Percentiles rank a stretch among this genome's conserved stretches.
These are phyloP conservation scores for Cydia strobilella DNA, from an alignment of 1,140 invertebrate species.

Conservation along the genomic window DNA sequence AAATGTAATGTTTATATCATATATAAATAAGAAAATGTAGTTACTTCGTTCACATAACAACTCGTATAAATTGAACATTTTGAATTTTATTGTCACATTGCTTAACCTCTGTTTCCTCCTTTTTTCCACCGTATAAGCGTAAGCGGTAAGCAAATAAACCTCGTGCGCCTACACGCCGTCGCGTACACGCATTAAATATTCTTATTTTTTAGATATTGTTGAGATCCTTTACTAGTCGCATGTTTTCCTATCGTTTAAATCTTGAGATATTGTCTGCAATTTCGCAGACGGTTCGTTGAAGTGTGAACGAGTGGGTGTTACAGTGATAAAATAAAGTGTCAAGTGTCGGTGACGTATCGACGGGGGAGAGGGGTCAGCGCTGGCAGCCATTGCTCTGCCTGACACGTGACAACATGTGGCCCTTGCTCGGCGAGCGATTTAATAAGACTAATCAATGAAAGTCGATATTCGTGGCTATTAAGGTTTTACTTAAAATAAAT, in stretches of 20 bases:
- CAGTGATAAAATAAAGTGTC: conserved; percentile 64
- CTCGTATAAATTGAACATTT: neutral
- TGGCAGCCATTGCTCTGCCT: conserved; percentile 45
- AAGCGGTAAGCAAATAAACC: neutral
- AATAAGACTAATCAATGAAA: conserved; percentile 9
- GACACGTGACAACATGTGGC: conserved; percentile 13
- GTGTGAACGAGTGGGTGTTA: conserved; percentile 53
- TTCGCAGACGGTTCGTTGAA: conserved; percentile 42
- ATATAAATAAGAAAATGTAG: neutral
- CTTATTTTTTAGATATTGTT: neutral
- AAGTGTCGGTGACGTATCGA: conserved; percentile 53
- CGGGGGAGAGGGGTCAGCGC: conserved; percentile 42
- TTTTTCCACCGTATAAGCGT: neutral
- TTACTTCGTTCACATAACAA: neutral
- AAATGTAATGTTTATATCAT: no score
- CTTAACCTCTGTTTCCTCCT: neutral
- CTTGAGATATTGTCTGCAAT: conserved; percentile 11
- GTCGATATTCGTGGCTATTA: neutral
- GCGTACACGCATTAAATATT: conserved; percentile 1
- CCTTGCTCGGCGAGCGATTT: neutral
- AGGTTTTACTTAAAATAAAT: neutral
- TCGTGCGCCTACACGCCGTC: neutral
- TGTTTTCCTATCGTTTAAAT: conserved; percentile 10
- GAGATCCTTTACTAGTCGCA: neutral
- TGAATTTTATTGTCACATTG: neutral